phyloP scores from a whole-genome alignment of 2,888 invertebrate genomes.

The Ectobius pallidus region DNA sequence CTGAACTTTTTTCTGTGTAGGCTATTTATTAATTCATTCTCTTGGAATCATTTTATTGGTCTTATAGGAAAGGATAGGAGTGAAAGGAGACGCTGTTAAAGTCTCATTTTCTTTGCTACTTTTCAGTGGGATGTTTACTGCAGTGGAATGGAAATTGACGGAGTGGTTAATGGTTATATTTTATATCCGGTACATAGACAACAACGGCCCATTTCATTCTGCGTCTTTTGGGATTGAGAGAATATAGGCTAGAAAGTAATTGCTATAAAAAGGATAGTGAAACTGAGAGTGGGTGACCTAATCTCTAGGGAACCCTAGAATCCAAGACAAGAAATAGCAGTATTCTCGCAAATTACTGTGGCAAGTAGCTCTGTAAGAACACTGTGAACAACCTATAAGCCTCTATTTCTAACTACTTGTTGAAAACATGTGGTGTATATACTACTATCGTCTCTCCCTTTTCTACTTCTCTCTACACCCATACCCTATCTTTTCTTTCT shows the following conservation, averaged over 20 bases:
- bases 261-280: neutral
- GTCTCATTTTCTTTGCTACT: neutral
- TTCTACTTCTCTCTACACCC: neutral
- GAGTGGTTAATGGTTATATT: no score
- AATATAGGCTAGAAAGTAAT: constrained; percentile 5
- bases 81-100: constrained; percentile 5
- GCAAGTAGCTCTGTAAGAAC: neutral
- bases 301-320: constrained; percentile 12
- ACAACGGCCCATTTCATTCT: no score
- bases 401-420: neutral
- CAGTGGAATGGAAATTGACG: neutral
- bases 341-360: constrained; percentile 12
- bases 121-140: neutral
- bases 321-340: constrained; percentile 13
- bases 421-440: constrained; percentile 12
- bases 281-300: neutral
- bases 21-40: no score
- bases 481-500: no score
- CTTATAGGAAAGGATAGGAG: neutral
- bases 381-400: neutral
- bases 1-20: no score
- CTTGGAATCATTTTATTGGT: no score
- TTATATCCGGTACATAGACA: constrained; percentile 2
- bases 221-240: constrained; percentile 12
- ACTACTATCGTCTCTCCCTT: neutral